Evolutionary conservation across 2,113 vertebrate species (phyloP), one percentile per base, ranked within the genome.

Genomic region (Erinaceus europaeus): DNA sequence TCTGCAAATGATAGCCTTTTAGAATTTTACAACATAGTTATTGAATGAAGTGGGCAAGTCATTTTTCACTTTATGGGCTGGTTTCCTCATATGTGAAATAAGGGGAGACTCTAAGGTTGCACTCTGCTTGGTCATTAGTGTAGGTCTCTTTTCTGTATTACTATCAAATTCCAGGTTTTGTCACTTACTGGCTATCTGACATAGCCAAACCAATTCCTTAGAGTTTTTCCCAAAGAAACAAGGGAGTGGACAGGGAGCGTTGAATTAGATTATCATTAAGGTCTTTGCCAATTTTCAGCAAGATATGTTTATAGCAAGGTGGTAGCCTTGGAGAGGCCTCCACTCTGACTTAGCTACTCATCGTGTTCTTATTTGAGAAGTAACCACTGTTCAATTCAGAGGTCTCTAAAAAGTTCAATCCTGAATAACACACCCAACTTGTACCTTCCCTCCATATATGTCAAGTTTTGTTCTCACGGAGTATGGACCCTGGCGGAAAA

Each of bases 271-370:
- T 90, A 34, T 57, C 84, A 38, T 27, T 77, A 84, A 92, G n/a
- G 50, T 91, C 34, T 88, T 89, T 90, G 62, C 32, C 34, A 40
- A n/a, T 89, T 93, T 92, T 65, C 75, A 86, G 32, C 46, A 71
- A 53, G 64, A 18, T 50, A 90, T 57, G 15, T 67, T 84, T 92
- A 44, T 82, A 65, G 64, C 32, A 84, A 86, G 36, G 29, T 89
- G 59, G 38, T 81, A 23, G 53, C 48, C 32, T 90, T 89, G 48
- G 2, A 10, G 32, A 72, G 65, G 25, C 42, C 48, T 76, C 65
- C 10, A 52, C 10, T 75, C 71, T 10, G 9, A 71, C 53, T 82
- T 55, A 82, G 32, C 48, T 32, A 75, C 34, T 84, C 64, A 65
- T 15, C 59, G 34, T 40, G 11, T 76, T 64, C 53, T 77, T 52